Conservation (phyloP, 2,113 vertebrate species). For the Lasiurus cinereus region DNA sequence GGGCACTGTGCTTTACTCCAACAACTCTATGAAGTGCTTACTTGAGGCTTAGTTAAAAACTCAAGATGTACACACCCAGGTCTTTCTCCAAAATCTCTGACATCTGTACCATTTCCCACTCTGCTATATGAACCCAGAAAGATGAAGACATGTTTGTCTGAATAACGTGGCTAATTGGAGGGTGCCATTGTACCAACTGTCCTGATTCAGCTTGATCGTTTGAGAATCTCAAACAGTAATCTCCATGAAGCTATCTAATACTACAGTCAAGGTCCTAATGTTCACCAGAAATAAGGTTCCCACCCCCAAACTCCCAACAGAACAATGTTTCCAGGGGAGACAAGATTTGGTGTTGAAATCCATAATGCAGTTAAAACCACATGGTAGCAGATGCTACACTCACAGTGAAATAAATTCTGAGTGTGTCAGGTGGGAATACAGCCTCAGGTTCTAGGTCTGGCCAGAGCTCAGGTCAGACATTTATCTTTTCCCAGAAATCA, state of each 20-base stretch:
- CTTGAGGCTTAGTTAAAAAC: not conserved
- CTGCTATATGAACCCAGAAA: not conserved
- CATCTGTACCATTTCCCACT: not conserved
- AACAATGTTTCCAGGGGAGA: not conserved
- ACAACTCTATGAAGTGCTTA: not conserved
- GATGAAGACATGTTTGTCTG: not conserved
- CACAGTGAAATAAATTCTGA: not conserved
- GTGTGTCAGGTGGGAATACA: not conserved
- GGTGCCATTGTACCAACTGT: not conserved
- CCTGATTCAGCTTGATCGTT: not conserved
- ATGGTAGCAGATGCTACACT: not conserved
- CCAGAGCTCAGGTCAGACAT: not conserved
- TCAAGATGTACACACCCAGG: not conserved
- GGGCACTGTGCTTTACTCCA: not conserved
- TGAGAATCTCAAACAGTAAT: not conserved
- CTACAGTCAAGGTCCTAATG: not conserved
- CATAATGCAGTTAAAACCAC: not conserved
- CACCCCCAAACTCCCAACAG: not conserved
- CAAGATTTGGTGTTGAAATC: not conserved
- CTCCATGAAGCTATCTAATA: not conserved
- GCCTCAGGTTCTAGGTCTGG: not conserved
- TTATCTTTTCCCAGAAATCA: not conserved
- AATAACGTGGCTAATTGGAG: fast-evolving
- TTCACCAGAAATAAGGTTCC: not conserved
- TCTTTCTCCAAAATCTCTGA: not conserved